Percentiles rank a stretch among this genome's conserved stretches.
Conservation (phyloP, 2,888 invertebrate genomes). For the Drosophila leonis region DNA sequence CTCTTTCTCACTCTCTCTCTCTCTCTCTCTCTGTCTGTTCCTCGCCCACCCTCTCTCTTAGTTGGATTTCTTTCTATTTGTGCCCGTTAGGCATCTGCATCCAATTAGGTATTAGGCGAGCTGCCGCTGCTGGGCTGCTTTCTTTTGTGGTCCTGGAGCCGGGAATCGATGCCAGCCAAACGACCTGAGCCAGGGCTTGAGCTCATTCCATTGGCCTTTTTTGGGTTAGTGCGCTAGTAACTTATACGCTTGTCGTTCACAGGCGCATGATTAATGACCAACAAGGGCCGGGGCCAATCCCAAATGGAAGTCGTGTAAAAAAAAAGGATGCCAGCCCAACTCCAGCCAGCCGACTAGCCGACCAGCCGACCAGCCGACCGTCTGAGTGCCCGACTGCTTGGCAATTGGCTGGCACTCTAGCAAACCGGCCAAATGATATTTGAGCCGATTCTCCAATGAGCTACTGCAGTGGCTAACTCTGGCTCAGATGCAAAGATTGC, state of each 20-base stretch:
- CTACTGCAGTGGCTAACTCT: slow-evolving; percentile 65
- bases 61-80: slow-evolving; percentile 33
- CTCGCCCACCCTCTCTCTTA: slow-evolving; percentile 7
- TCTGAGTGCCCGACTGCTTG: slow-evolving; percentile 25
- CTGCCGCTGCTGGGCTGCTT: slow-evolving; percentile 46
- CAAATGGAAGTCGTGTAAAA: slow-evolving; percentile 60
- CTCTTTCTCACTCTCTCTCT: background rate
- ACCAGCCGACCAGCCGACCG: slow-evolving; percentile 13
- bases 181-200: slow-evolving; percentile 48
- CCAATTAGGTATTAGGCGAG: slow-evolving; percentile 75
- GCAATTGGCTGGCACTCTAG: slow-evolving; percentile 63
- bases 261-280: slow-evolving; percentile 84
- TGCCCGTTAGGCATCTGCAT: slow-evolving; percentile 72
- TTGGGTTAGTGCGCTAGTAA: slow-evolving; percentile 78
- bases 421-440: slow-evolving; percentile 56
- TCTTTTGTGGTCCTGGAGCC: slow-evolving; percentile 48
- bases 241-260: slow-evolving; percentile 80
- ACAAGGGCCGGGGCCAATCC: slow-evolving; percentile 81
- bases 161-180: slow-evolving; percentile 16
- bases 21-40: background rate
- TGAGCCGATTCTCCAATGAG: slow-evolving; percentile 72
- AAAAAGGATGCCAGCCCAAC: slow-evolving; percentile 58
- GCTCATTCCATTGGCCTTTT: slow-evolving; percentile 75
- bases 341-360: slow-evolving; percentile 8
- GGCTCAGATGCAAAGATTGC: slow-evolving; percentile 46